phyloP scores from a whole-genome alignment of 2,888 invertebrate species.

The Raillietiella orientalis region DNA sequence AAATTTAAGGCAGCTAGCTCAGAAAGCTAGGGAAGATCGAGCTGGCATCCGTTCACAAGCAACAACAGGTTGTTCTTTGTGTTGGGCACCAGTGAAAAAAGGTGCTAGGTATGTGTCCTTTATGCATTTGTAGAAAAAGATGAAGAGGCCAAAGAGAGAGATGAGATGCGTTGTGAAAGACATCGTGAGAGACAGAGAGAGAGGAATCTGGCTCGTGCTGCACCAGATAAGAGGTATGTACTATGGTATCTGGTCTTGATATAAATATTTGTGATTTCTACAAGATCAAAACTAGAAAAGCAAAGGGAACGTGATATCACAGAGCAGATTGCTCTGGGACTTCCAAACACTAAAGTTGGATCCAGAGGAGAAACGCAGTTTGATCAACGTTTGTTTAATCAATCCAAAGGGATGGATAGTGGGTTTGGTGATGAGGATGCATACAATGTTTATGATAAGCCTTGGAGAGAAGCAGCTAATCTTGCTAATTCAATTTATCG shows the following conservation, averaged over 20 bases:
- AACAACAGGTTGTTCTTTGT: conserved; percentile 5
- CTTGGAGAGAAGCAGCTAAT: conserved; percentile 69
- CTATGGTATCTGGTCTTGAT: conserved; percentile 1
- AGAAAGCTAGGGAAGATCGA: conserved; percentile 75
- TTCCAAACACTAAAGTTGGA: conserved; percentile 42
- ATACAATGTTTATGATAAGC: conserved; percentile 91
- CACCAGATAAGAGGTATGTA: conserved; percentile 40
- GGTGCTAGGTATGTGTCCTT: no score
- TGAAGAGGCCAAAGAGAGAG: conserved; percentile 44
- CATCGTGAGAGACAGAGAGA: conserved; percentile 74
- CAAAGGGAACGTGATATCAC: conserved; percentile 88
- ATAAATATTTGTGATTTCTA: conserved; percentile 6
- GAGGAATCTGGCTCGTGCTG: conserved; percentile 64
- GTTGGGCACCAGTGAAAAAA: no score
- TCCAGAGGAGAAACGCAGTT: conserved; percentile 41
- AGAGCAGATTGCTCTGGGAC: conserved; percentile 86
- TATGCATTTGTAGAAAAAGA: no score
- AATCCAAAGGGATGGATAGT: conserved; percentile 44
- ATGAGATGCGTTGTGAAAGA: conserved; percentile 52
- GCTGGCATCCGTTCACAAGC: conserved; percentile 32
- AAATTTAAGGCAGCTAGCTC: conserved; percentile 62
- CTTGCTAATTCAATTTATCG: conserved; percentile 66
- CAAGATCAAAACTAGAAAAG: conserved; percentile 41
- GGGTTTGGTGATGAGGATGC: conserved; percentile 90
- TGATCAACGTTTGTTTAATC: conserved; percentile 85